These are phyloP conservation scores for Microdon myrmicae DNA, from an alignment of 2,888 invertebrate genomes.

Conservation along the genomic window DNA sequence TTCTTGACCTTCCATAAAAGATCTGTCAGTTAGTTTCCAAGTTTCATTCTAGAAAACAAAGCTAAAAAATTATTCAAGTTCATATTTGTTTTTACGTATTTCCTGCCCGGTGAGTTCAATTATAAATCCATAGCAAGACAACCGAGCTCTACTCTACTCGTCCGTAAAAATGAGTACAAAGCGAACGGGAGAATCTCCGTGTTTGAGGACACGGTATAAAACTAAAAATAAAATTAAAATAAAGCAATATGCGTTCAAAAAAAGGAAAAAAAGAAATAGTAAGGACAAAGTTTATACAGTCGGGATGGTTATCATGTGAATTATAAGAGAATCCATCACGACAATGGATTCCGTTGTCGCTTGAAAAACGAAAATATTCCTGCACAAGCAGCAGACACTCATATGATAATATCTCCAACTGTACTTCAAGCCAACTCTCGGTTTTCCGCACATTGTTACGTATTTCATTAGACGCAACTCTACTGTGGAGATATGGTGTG, in stretches of 20 bases:
- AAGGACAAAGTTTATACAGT: slow-evolving; percentile 29
- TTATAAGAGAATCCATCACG: slow-evolving; percentile 41
- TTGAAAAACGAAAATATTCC: slow-evolving; percentile 30
- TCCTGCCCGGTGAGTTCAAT: too few species aligned
- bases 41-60: too few species aligned
- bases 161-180: too few species aligned
- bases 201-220: slow-evolving; percentile 39
- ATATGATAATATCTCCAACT: slow-evolving; percentile 25
- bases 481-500: too few species aligned
- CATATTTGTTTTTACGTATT: slow-evolving; percentile 25
- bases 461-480: too few species aligned
- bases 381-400: slow-evolving; percentile 39
- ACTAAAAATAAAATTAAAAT: slow-evolving; percentile 18
- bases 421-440: slow-evolving; percentile 14
- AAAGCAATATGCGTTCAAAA: too few species aligned
- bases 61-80: too few species aligned
- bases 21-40: too few species aligned
- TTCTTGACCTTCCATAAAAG: slow-evolving; percentile 35
- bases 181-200: slow-evolving; percentile 18
- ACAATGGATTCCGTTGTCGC: slow-evolving; percentile 30
- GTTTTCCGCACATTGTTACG: slow-evolving; percentile 29
- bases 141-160: too few species aligned
- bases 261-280: slow-evolving; percentile 37
- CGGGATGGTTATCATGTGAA: slow-evolving; percentile 40
- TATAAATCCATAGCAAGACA: too few species aligned